Conservation (phyloP, 35 echinoderm and acorn worm genomes). For the Apostichopus japonicus region DNA sequence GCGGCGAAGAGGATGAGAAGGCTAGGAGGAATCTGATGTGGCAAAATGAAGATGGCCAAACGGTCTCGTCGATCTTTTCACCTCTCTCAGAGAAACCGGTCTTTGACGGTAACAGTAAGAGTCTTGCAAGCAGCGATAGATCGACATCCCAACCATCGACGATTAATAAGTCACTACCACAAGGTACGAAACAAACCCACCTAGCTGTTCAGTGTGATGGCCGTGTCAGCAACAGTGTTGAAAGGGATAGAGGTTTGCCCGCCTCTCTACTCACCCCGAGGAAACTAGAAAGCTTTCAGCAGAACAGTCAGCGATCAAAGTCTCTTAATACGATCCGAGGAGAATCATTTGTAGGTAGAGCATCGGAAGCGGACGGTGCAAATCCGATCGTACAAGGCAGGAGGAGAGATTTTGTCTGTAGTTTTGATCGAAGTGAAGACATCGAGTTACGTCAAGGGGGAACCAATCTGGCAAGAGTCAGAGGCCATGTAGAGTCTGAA, state of each 20-base stretch:
- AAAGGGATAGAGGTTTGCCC: background rate
- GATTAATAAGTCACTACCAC: background rate
- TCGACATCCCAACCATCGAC: background rate
- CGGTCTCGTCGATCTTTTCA: conserved; percentile 43
- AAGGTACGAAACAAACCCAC: background rate
- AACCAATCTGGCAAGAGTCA: background rate
- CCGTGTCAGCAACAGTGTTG: background rate
- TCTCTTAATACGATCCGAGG: background rate
- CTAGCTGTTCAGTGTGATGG: background rate
- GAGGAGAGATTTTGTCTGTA: conserved; percentile 33
- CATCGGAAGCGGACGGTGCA: background rate
- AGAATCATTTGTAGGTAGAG: background rate
- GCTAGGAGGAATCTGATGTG: background rate
- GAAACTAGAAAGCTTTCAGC: background rate
- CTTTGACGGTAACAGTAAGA: background rate
- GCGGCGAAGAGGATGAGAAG: background rate
- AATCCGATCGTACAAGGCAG: background rate
- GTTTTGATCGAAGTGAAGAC: background rate
- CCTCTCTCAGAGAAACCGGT: conserved; percentile 22
- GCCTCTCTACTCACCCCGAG: background rate
- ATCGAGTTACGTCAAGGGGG: background rate
- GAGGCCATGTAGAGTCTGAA: background rate
- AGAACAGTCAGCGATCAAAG: background rate
- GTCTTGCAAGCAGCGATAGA: background rate
- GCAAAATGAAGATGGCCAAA: conserved; percentile 30